A percentile compares a stretch with the other conserved stretches of the same genome.
Evolutionary conservation across 2,113 vertebrate species (phyloP).

Genomic region (Tricholaema leucomelas): DNA sequence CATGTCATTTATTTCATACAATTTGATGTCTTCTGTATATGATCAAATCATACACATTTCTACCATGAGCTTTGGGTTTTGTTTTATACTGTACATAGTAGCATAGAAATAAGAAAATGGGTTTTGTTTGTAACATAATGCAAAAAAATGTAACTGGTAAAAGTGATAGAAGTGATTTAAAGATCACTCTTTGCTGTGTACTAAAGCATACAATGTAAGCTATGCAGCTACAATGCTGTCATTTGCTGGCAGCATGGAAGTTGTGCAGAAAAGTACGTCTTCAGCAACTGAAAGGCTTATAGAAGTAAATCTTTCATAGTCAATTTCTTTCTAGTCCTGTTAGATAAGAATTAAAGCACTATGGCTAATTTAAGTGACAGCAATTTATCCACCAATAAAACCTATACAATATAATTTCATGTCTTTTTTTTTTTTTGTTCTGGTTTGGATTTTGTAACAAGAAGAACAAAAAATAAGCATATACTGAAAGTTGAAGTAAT

Average conservation of each 20-base stretch:
- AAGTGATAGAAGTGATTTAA: neutral
- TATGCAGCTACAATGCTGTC: neutral
- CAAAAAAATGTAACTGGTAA: neutral
- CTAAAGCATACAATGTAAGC: neutral
- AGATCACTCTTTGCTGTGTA: neutral
- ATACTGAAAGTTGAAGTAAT: neutral
- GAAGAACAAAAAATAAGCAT: neutral
- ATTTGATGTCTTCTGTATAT: neutral
- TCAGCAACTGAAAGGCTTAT: neutral
- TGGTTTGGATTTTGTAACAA: neutral
- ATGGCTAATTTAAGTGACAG: neutral
- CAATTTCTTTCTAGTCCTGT: neutral
- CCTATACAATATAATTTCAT: neutral
- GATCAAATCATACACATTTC: neutral
- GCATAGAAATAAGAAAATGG: neutral
- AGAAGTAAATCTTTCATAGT: neutral
- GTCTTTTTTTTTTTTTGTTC: neutral
- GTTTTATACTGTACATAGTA: constrained; percentile 39
- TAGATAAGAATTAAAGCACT: neutral
- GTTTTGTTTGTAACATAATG: neutral
- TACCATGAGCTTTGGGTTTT: neutral
- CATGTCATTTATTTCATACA: neutral
- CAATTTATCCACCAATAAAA: constrained; percentile 57
- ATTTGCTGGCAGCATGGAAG: neutral
- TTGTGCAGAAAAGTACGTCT: neutral